phyloP scores from a whole-genome alignment of 2,888 invertebrate species.

The Saturnia japonica region DNA sequence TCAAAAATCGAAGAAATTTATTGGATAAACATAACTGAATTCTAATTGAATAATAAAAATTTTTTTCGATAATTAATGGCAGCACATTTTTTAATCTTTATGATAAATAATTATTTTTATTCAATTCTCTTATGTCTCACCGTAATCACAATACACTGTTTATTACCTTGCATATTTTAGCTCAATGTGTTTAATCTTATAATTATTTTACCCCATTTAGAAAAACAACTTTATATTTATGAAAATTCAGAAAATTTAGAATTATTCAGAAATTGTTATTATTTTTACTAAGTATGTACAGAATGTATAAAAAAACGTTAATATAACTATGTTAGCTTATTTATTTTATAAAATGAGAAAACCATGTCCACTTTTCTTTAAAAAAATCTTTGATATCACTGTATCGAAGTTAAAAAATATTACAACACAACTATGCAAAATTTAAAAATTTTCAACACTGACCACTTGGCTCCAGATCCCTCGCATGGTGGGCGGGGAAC shows the following conservation, averaged over 20 bases:
- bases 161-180: background rate
- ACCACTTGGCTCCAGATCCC: conserved; percentile 84
- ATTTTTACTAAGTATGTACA: background rate
- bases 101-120: too few species aligned
- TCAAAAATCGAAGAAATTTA: too few species aligned
- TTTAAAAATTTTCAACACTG: conserved; percentile 61
- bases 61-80: too few species aligned
- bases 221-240: background rate
- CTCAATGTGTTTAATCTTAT: background rate
- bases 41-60: too few species aligned
- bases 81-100: too few species aligned
- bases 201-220: background rate
- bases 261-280: background rate
- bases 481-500: conserved; percentile 80
- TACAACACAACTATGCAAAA: conserved; percentile 2
- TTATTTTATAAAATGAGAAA: background rate
- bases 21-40: too few species aligned
- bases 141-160: too few species aligned
- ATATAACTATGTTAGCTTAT: background rate
- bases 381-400: background rate
- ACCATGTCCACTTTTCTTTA: background rate
- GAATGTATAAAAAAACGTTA: background rate
- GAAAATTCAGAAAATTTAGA: too few species aligned
- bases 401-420: background rate
- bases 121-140: too few species aligned